phyloP scores from a whole-genome alignment of 1,140 invertebrate genomes.

The Euborellia annulipes region DNA sequence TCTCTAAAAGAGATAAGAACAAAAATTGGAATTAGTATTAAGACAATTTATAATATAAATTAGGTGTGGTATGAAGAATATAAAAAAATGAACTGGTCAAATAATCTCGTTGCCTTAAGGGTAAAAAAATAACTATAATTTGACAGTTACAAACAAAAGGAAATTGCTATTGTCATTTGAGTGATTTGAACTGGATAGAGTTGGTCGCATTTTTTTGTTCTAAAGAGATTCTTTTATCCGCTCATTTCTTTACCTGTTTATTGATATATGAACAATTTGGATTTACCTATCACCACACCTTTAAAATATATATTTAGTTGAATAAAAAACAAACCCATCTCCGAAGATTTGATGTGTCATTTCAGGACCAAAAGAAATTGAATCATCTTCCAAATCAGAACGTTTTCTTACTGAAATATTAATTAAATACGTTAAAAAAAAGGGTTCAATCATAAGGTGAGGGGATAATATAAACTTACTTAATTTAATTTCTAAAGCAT shows the following conservation, averaged over 20 bases:
- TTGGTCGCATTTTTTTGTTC: too few species aligned
- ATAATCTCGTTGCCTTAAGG: too few species aligned
- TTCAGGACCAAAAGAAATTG: conserved; percentile 58
- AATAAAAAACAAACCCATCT: conserved; percentile 39
- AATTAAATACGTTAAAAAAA: conserved; percentile 1
- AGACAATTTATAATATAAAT: too few species aligned
- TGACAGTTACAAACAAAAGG: conserved; percentile 7
- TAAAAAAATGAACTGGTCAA: too few species aligned
- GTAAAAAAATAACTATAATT: too few species aligned
- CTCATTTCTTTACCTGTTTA: too few species aligned
- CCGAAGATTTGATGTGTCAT: conserved; percentile 93
- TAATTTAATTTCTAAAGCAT: conserved; percentile 61
- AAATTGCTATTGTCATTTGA: too few species aligned
- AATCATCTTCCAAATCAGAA: conserved; percentile 54
- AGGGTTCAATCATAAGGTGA: not conserved
- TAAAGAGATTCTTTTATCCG: too few species aligned
- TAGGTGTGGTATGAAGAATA: too few species aligned
- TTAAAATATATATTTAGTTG: conserved; percentile 7
- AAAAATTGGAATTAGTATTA: conserved; percentile 5
- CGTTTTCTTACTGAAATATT: conserved; percentile 39
- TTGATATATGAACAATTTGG: too few species aligned
- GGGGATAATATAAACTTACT: conserved; percentile 30
- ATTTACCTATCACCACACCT: too few species aligned
- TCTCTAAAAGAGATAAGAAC: conserved; percentile 40
- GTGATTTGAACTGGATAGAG: too few species aligned